Conservation (phyloP, 2,888 invertebrate species). For the Phortica magna region DNA sequence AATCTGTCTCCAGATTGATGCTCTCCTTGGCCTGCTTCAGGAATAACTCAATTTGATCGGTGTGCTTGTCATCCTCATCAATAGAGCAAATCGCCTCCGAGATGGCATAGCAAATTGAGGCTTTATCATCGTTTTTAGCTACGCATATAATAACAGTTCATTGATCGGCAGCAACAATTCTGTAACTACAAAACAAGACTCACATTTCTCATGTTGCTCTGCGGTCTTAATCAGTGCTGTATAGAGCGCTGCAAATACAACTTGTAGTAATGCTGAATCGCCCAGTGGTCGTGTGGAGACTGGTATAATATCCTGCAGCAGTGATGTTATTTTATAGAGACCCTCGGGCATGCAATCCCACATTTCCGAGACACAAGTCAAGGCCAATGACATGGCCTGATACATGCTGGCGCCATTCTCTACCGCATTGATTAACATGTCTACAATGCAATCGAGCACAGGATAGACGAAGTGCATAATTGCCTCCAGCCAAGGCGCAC, state of each 20-base stretch:
- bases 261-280: constrained; percentile 85
- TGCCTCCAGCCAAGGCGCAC: constrained; percentile 88
- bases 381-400: constrained; percentile 87
- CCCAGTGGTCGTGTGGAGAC: constrained; percentile 84
- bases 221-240: constrained; percentile 81
- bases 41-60: constrained; percentile 84
- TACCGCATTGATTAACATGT: constrained; percentile 84
- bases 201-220: constrained; percentile 67
- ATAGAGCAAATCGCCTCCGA: constrained; percentile 89
- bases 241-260: constrained; percentile 84
- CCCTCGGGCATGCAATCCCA: constrained; percentile 84
- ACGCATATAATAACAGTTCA: background rate
- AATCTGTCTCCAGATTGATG: constrained; percentile 77
- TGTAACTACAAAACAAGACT: background rate
- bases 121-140: constrained; percentile 71
- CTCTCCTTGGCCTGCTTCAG: constrained; percentile 80
- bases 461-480: constrained; percentile 83
- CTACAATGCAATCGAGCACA: constrained; percentile 82
- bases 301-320: constrained; percentile 85
- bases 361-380: constrained; percentile 84
- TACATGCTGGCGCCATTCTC: constrained; percentile 89
- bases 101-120: constrained; percentile 83
- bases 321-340: constrained; percentile 80
- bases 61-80: constrained; percentile 89
- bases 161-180: background rate